These are phyloP conservation scores for Diploptera punctata DNA, from an alignment of 2,888 invertebrate genomes.

Conservation along the genomic window DNA sequence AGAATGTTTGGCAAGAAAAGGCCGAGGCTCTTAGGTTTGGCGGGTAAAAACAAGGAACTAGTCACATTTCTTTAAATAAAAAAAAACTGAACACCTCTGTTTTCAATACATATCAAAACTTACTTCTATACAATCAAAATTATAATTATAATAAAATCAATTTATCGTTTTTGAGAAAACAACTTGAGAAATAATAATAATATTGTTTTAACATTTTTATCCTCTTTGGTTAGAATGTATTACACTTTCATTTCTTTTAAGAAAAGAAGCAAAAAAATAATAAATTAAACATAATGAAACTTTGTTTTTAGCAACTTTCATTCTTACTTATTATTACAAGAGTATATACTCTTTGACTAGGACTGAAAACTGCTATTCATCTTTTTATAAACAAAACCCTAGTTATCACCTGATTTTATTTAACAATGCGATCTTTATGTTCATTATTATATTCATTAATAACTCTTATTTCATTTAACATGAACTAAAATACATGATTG, in stretches of 20 bases:
- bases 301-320: not conserved
- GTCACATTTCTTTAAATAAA: slow-evolving; percentile 30
- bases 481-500: slow-evolving; percentile 3
- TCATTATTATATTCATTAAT: not conserved
- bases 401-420: slow-evolving; percentile 12
- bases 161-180: not conserved
- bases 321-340: not conserved
- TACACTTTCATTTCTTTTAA: slow-evolving; percentile 32
- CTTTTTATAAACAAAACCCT: slow-evolving; percentile 13
- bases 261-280: slow-evolving; percentile 23
- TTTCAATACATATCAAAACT: slow-evolving; percentile 22
- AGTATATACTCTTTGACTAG: slow-evolving; percentile 32
- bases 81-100: slow-evolving; percentile 3
- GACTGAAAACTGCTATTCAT: slow-evolving; percentile 23
- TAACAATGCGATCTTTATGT: no score
- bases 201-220: slow-evolving; percentile 29
- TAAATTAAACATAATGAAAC: slow-evolving; percentile 33
- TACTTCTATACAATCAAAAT: slow-evolving; percentile 21
- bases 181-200: slow-evolving; percentile 17
- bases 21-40: no score
- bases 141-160: slow-evolving; percentile 2
- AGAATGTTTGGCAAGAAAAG: not conserved
- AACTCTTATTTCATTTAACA: not conserved
- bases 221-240: slow-evolving; percentile 35
- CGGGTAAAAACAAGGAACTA: slow-evolving; percentile 30